Evolutionary conservation across 1,140 invertebrate species (phyloP).

Genomic region (Zaprionus inermis): DNA sequence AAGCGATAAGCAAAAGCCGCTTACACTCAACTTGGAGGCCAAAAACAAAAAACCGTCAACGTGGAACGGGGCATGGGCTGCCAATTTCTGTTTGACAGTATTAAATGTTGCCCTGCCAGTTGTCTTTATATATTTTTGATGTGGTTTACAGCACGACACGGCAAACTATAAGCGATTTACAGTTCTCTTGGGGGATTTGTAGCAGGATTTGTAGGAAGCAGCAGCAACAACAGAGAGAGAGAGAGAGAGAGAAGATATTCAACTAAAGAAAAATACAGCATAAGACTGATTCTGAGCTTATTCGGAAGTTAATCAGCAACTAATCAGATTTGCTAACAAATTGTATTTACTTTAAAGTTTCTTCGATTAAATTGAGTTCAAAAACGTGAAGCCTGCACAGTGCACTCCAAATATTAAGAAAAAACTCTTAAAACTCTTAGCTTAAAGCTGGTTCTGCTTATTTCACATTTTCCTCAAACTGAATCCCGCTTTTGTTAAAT

Average conservation of each 20-base stretch:
- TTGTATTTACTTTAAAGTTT: not conserved
- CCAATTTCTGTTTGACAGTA: constrained; percentile 56
- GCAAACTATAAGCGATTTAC: constrained; percentile 49
- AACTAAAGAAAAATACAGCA: not conserved
- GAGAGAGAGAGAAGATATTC: not conserved
- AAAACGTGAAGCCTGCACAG: not conserved
- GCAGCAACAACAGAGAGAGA: not conserved
- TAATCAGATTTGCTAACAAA: not conserved
- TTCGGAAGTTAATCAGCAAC: not conserved
- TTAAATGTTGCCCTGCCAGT: constrained; percentile 46
- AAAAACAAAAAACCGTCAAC: constrained; percentile 41
- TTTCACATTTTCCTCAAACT: too few species aligned
- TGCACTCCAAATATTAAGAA: not conserved
- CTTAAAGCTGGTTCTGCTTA: not conserved
- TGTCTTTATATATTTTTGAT: constrained; percentile 47
- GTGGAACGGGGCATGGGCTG: constrained; percentile 14
- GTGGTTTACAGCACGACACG: constrained; percentile 31
- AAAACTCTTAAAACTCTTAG: not conserved
- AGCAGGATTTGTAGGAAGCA: constrained; percentile 28
- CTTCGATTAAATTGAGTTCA: not conserved
- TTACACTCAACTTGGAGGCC: constrained; percentile 50
- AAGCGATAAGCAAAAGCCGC: constrained; percentile 66
- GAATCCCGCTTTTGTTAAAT: not conserved
- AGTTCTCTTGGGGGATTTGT: constrained; percentile 37
- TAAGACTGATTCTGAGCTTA: not conserved